Conservation (phyloP, 2,113 vertebrate species). For the Etheostoma spectabile region DNA sequence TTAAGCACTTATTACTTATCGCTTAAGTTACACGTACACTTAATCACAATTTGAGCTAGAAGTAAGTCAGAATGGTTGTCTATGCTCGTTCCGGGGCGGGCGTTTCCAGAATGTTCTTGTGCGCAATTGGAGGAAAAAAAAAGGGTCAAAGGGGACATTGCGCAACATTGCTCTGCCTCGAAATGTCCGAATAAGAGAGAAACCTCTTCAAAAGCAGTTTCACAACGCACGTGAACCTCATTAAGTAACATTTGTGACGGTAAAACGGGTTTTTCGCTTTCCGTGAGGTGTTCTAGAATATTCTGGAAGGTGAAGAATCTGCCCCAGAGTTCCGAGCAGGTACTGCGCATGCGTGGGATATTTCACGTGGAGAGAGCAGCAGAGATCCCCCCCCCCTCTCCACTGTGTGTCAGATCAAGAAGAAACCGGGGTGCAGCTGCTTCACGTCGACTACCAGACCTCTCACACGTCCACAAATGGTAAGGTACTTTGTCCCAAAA, state of each 20-base stretch:
- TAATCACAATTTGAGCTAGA: too few species aligned
- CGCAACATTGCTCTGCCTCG: conserved; percentile 63
- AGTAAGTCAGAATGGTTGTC: rapidly evolving
- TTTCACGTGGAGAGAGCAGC: conserved; percentile 79
- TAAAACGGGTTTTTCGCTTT: rapidly evolving
- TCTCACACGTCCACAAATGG: conserved; percentile 63
- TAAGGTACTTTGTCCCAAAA: conserved; percentile 46
- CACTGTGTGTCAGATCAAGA: conserved; percentile 38
- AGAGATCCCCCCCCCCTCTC: conserved; percentile 8
- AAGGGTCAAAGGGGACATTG: conserved; percentile 82
- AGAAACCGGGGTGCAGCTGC: conserved; percentile 20
- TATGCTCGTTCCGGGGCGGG: conserved; percentile 78
- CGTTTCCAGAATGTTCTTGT: conserved; percentile 83
- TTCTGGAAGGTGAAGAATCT: conserved; percentile 15
- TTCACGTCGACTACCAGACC: conserved; percentile 12
- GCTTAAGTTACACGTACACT: too few species aligned
- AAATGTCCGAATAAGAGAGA: rapidly evolving
- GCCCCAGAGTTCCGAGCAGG: neutral
- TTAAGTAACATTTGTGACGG: rapidly evolving
- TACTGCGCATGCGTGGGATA: conserved; percentile 78
- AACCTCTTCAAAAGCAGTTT: rapidly evolving
- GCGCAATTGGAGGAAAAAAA: conserved; percentile 81
- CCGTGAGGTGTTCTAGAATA: neutral
- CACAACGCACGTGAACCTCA: rapidly evolving
- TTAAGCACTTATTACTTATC: too few species aligned